Evolutionary conservation across 2,113 vertebrate species (phyloP).

Genomic region (Climacteris rufus): DNA sequence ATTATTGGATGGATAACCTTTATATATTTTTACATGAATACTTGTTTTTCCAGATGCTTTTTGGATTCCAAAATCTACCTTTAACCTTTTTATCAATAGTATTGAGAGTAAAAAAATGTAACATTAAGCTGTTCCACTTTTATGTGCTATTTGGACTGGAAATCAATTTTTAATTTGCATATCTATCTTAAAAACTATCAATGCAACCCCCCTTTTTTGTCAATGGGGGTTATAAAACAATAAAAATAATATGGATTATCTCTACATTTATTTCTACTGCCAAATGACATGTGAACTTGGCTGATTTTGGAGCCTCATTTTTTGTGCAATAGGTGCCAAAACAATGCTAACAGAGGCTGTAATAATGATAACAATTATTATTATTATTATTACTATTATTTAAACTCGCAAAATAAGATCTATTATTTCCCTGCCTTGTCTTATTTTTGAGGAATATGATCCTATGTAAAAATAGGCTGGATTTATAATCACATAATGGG

Average conservation of each 20-base stretch:
- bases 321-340: background rate
- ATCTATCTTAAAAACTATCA: background rate
- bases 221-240: background rate
- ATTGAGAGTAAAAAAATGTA: background rate
- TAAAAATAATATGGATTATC: background rate
- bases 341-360: background rate
- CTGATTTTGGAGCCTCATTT: background rate
- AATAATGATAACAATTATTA: background rate
- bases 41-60: background rate
- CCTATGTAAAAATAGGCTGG: background rate
- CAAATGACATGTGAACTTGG: background rate
- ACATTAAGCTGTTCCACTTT: background rate
- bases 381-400: background rate
- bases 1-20: background rate
- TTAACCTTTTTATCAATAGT: background rate
- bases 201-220: background rate
- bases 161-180: slow-evolving; percentile 13
- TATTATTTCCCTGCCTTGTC: background rate
- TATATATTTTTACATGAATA: background rate
- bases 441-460: background rate
- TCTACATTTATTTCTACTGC: background rate
- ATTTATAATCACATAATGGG: background rate
- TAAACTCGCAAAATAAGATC: background rate
- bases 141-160: background rate
- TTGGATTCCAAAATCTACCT: background rate